Base-by-base conservation (phyloP, 2,888 invertebrate genomes). In the Serrognathus titanus region DNA sequence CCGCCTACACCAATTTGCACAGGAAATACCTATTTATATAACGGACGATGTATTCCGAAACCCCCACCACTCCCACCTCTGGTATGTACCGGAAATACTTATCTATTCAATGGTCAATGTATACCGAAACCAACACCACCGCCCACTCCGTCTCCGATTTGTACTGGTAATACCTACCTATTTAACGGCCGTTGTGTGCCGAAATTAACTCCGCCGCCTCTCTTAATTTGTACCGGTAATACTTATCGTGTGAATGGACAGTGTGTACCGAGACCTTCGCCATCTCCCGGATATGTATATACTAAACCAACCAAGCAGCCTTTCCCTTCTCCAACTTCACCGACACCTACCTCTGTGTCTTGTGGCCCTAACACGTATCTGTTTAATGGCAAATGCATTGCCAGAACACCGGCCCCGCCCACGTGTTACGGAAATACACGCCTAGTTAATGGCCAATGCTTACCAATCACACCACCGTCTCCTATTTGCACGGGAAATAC, bases 121-220 rank as follows among this genome's bases (percentile, higher is more conserved):
- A 12, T 40, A 12, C 11, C 11, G 6, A 40, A 40, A 40, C 11
- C 4, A 40, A 4, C 12, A 6, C 11, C 40, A 12, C 4, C 24
- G 6, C 24, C 16, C 3, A 16, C 16, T 16, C 16, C 24, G 7
- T 6, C 24, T 11, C 53, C 53, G 8, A 8, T 50, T 35, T 65
- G 65, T 49, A 55, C 57, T 43, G 60, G 59, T 43, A 63, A 64
- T 47, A 57, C 55, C n/a, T 39, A 57, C 7, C 35, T 64, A n/a
- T 16, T 55, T 11, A 53, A 52, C n/a, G 57, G 57, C 45, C 48
- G 48, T 24, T 57, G 57, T 16, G 45, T 39, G 1, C 2, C 31
- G 1, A 40, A 36, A 8, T 39, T 49, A 37, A 54, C 54, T 12
- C 24, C 31, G 13, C 51, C 51, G 16, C 57, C 57, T 43, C 37